A percentile compares a stretch with the other conserved stretches of the same genome.
phyloP scores from a whole-genome alignment of 2,113 vertebrate species.

The Chlorodrepanis virens region DNA sequence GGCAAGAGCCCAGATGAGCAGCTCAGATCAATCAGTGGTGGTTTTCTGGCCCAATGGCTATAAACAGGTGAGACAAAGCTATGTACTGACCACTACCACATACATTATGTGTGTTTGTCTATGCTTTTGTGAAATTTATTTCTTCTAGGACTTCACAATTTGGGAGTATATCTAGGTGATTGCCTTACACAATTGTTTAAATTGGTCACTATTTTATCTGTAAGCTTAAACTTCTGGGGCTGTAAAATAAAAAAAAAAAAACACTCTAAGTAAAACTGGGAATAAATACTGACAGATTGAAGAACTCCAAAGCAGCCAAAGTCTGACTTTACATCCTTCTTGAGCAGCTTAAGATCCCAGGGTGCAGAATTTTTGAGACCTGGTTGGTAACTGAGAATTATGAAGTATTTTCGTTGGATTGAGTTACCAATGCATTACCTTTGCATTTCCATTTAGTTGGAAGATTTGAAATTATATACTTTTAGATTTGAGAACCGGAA shows the following conservation, averaged over 20 bases:
- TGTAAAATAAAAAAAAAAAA: neutral
- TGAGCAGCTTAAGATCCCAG: neutral
- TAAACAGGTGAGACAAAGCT: neutral
- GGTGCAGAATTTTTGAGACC: neutral
- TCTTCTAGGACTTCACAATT: neutral
- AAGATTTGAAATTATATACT: neutral
- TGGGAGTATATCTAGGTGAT: neutral
- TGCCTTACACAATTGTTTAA: neutral
- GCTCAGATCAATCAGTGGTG: neutral
- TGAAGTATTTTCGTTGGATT: neutral
- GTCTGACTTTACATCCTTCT: neutral
- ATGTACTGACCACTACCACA: neutral
- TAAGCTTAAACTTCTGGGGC: neutral
- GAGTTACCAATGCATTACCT: neutral
- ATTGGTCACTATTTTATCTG: neutral
- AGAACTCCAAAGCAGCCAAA: neutral
- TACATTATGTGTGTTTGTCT: rapidly evolving
- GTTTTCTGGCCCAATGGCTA: neutral
- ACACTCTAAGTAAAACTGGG: neutral
- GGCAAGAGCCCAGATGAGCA: neutral
- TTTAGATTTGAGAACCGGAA: neutral
- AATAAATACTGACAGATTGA: neutral
- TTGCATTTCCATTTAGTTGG: neutral
- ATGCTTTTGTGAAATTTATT: neutral
- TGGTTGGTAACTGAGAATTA: neutral